A percentile compares a stretch with the other conserved stretches of the same genome.
Evolutionary conservation across 2,888 invertebrate species (phyloP).

Genomic region (Caenorhabditis wallacei): DNA sequence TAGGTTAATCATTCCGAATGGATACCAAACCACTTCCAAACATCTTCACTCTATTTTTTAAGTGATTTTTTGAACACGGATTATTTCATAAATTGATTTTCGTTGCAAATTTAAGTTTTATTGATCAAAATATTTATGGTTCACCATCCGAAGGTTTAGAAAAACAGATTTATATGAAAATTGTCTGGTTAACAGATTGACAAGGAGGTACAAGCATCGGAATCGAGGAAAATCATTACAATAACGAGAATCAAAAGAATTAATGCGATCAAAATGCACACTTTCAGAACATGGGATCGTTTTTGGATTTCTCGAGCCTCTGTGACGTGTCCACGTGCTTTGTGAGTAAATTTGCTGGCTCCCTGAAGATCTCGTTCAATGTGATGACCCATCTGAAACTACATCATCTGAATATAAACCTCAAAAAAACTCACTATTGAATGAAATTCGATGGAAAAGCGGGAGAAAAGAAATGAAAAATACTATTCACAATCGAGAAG

Average conservation of each 20-base stretch:
- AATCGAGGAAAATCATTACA: background rate
- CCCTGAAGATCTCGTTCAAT: conserved; percentile 1
- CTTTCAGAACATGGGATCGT: background rate
- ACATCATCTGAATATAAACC: too few relatives aligned
- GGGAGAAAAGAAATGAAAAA: conserved; percentile 6
- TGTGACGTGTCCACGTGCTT: conserved; percentile 5
- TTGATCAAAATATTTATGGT: background rate
- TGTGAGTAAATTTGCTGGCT: background rate
- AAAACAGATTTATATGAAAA: too few relatives aligned
- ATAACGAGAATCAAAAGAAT: background rate
- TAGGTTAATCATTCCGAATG: conserved; percentile 55
- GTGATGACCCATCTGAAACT: background rate
- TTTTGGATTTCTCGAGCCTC: conserved; percentile 4
- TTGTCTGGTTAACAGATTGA: background rate
- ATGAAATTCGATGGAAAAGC: background rate
- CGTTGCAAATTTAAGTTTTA: background rate
- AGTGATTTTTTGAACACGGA: conserved; percentile 54
- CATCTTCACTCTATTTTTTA: conserved; percentile 11
- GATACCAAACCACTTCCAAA: conserved; percentile 19
- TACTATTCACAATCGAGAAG: background rate
- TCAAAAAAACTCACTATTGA: background rate
- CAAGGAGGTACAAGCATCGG: background rate
- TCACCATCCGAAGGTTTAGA: too few relatives aligned
- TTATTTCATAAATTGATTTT: conserved; percentile 39
- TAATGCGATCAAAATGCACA: background rate